These are phyloP conservation scores for Aurelia coerulea DNA, from an alignment of 30 jellyfish, hydroid and myxozoan genomes.

Conservation along the genomic window DNA sequence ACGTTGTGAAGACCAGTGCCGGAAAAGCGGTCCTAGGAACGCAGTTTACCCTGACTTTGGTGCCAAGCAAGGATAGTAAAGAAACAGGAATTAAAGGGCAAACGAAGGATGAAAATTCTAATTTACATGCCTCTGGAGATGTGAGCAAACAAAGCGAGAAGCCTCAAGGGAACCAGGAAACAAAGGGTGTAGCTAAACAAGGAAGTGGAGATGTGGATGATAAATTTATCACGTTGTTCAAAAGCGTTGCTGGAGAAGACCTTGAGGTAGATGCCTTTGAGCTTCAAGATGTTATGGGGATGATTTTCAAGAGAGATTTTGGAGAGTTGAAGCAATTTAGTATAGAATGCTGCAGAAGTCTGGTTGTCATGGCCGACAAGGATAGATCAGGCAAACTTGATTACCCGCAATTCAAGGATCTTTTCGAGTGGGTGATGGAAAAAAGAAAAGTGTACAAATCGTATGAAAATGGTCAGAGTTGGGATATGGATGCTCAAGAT, in stretches of 20 bases:
- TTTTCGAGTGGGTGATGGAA: slow-evolving; percentile 49
- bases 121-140: not conserved
- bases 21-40: slow-evolving; percentile 43
- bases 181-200: not conserved
- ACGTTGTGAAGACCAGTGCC: slow-evolving; percentile 32
- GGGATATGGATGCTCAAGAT: slow-evolving; percentile 73
- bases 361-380: slow-evolving; percentile 67
- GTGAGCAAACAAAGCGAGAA: not conserved
- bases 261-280: slow-evolving; percentile 67
- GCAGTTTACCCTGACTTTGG: slow-evolving; percentile 40
- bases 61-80: not conserved
- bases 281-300: slow-evolving; percentile 36
- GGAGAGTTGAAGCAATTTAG: slow-evolving; percentile 49
- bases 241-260: slow-evolving; percentile 58
- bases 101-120: not conserved
- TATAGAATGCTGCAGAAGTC: slow-evolving; percentile 58
- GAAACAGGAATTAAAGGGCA: not conserved
- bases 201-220: slow-evolving; percentile 37
- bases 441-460: slow-evolving; percentile 23
- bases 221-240: slow-evolving; percentile 39
- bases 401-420: slow-evolving; percentile 38
- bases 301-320: slow-evolving; percentile 59
- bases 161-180: not conserved
- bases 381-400: slow-evolving; percentile 68
- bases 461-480: slow-evolving; percentile 22